These are phyloP conservation scores for Halocynthia roretzi DNA, from an alignment of 23 tunicate genomes.

Conservation along the genomic window DNA sequence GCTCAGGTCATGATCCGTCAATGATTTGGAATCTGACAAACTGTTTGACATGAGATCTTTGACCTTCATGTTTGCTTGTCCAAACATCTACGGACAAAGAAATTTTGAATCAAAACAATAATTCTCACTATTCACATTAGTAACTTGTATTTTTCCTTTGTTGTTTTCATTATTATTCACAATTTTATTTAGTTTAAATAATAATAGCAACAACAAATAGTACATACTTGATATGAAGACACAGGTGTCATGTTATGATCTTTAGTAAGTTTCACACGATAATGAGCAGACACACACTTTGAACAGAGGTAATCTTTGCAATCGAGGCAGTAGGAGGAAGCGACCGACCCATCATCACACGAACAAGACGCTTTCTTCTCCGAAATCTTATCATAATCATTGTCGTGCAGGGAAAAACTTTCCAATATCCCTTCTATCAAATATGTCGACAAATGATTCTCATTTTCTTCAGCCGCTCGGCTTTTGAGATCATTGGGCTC, in stretches of 20 bases:
- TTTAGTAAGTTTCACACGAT: constrained; percentile 64
- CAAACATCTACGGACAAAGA: too few species aligned
- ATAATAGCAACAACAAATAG: background rate
- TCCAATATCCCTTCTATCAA: constrained; percentile 16
- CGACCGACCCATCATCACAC: constrained; percentile 61
- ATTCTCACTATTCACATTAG: too few species aligned
- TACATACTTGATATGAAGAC: background rate
- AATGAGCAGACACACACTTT: constrained; percentile 83
- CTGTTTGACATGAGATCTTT: background rate
- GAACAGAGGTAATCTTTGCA: constrained; percentile 69
- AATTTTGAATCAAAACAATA: too few species aligned
- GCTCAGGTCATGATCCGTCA: background rate
- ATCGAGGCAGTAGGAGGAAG: constrained; percentile 49
- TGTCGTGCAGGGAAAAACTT: constrained; percentile 6
- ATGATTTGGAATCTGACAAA: background rate
- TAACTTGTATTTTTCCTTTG: too few species aligned
- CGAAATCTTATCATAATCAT: background rate
- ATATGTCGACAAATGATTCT: background rate
- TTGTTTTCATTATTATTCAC: too few species aligned
- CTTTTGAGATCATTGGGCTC: too few species aligned
- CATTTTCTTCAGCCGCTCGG: too few species aligned
- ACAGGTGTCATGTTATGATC: constrained; percentile 48
- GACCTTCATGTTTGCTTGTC: background rate
- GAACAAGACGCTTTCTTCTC: constrained; percentile 29
- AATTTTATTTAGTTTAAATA: too few species aligned